Evolutionary conservation across 2,888 invertebrate species (phyloP), one percentile per base, ranked within the genome.

Genomic region (Peribatodes rhomboidaria): DNA sequence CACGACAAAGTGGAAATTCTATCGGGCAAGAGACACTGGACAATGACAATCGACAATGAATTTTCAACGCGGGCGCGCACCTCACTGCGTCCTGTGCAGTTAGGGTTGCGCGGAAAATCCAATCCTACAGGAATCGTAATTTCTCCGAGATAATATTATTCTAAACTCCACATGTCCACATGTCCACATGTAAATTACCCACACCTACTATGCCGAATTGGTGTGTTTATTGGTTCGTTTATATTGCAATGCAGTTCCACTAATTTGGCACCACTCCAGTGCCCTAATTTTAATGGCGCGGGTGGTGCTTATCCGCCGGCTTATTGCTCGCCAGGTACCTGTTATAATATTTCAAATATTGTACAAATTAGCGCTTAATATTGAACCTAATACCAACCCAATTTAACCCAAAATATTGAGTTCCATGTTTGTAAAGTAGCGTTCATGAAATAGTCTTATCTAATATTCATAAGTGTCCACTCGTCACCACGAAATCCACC

Each of bases 241-340:
- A 41, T 47, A 53, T 53, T 37, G 44, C 57, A 61, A 61, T 71
- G 69, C 67, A 75, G 55, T 65, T 66, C 65, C 46, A 35, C 37
- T 35, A 59, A 41, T 71, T 70, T 81, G 81, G 81, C 81, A 77
- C 55, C 58, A 33, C 41, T 79, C 80, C 82, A 81, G 70, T 63
- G 71, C 69, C 72, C 77, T 77, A 76, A 80, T 79, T 77, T 70
- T 67, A 74, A 79, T 53, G 66, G 3, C 14, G 22, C 22, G 14
- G 33, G 1, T 33, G 35, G 10, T 8, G 7, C 14, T 35, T 35
- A 22, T 14, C 13, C 11, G 50, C 16, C 20, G 7, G 7, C 3
- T 49, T n/a, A n/a, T n/a, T n/a, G n/a, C n/a, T n/a, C n/a, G n/a
- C n/a, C n/a, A n/a, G 7, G 1, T 33, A 50, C n/a, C n/a, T n/a